Evolutionary conservation across 2,888 invertebrate species (phyloP), one percentile per base, ranked within the genome.

Genomic region (Nomada ruficornis): DNA sequence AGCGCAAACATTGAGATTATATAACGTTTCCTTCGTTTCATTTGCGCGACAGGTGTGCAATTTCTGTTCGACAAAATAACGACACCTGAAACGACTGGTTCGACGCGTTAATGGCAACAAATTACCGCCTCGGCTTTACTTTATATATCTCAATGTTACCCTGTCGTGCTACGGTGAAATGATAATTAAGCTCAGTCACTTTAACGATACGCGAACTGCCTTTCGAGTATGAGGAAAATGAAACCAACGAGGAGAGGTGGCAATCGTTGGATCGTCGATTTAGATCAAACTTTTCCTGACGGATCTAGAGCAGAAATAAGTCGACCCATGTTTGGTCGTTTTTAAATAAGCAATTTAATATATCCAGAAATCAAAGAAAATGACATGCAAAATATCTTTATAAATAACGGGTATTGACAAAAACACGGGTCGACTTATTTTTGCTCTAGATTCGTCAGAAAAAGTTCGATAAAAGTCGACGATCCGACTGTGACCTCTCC

Each of bases 31-130:
- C 59, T 63, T 36, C 23, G 2, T 23, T 13, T 67, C 23, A 11
- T 42, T 47, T 15, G 47, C 18, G 2, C 20, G 18, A 47, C 57
- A 72, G 63, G 68, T 72, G 57, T 54, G 23, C 42, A 63, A 54
- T 72, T 63, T 42, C 4, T 55, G 42, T 29, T 57, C 20, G n/a
- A n/a, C 15, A 26, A 72, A 69, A 64, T 62, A 36, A 9, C 29
- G 11, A 7, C 47, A 10, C 4, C 59, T 36, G 36, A 5, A 5
- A 13, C 18, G 18, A 50, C 50, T 42, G n/a, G 5, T 63, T 55
- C 44, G 26, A 36, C 18, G 44, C 13, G 10, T 52, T 44, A 68
- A 63, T 18, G 63, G 5, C 52, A 29, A 59, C 20, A 73, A 68
- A 68, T 80, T 72, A 9, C 29, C 11, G 9, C 13, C n/a, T 44